Base-by-base conservation (phyloP, 2,888 invertebrate genomes). In the Poecilus cupreus region DNA sequence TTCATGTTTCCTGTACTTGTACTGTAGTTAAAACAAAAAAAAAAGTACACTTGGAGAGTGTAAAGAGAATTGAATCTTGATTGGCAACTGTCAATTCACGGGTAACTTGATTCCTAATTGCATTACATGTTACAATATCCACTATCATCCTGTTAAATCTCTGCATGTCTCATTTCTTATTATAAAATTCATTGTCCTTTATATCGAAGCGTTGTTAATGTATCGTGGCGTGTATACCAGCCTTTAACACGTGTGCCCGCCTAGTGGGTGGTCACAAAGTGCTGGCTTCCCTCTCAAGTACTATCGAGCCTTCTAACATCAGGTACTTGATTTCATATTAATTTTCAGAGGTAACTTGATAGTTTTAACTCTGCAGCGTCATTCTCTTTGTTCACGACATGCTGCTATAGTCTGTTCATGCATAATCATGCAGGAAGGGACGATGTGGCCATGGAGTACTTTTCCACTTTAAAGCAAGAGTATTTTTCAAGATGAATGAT, bases 241-340 rank as follows among this genome's bases (percentile, higher is more conserved):
- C 72, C 72, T 54, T 54, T 54, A 76, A 39, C 78, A 78, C 68
- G 78, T 78, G 78, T 49, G 49, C n/a, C 24, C 24, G 43, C 68
- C 68, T 22, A 24, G 72, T 80, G 57, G 80, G 80, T 80, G 80
- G 80, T 18, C 79, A 68, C n/a, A 57, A 64, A 80, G 80, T 54
- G 54, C 54, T 54, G 51, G 54, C 72, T 72, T 80, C 80, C 79
- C 39, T 77, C 77, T 77, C 76, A 37, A 37, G 76, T 46, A 43
- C 43, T 46, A 72, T 72, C 46, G 22, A 46, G 51, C 32, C 24
- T 49, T 46, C 46, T 51, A 49, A 51, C 75, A 75, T 60, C 77
- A 77, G 60, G 60, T 77, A 77, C 77, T 77, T 77, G 77, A 77
- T 77, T 77, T 77, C 77, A 77, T 77, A 77, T 77, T 77, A 77